Conservation (phyloP, 2,113 vertebrate species). For the Aegithalos caudatus region DNA sequence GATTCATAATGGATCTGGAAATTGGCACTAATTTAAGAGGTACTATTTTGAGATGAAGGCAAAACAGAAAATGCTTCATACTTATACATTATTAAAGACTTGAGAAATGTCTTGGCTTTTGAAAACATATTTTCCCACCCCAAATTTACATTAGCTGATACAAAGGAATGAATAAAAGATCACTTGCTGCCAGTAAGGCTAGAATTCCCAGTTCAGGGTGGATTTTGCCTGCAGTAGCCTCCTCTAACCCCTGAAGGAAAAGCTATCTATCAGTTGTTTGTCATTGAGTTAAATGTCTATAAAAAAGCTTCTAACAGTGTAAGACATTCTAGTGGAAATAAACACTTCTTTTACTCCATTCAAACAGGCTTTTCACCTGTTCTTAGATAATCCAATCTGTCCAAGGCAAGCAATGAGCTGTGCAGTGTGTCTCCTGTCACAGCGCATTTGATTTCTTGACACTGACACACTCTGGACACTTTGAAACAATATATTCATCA, state of each 20-base stretch:
- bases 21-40: background rate
- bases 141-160: background rate
- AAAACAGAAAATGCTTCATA: background rate
- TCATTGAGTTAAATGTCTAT: background rate
- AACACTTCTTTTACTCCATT: background rate
- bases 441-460: background rate
- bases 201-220: background rate
- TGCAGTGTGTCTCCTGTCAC: background rate
- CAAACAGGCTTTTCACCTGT: background rate
- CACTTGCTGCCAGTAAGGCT: background rate
- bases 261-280: background rate
- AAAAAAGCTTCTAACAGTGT: background rate
- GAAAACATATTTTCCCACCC: background rate
- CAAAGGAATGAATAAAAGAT: background rate
- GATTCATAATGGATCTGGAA: background rate
- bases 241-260: background rate
- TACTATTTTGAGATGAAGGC: background rate
- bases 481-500: background rate
- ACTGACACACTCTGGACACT: background rate
- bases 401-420: fast-evolving
- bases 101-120: background rate
- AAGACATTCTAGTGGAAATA: background rate
- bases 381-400: background rate
- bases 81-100: background rate
- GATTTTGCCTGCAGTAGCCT: background rate